Percentiles rank a stretch among this genome's conserved stretches.
phyloP scores from a whole-genome alignment of 2,888 invertebrate genomes.

The Steinernema carpocapsae region DNA sequence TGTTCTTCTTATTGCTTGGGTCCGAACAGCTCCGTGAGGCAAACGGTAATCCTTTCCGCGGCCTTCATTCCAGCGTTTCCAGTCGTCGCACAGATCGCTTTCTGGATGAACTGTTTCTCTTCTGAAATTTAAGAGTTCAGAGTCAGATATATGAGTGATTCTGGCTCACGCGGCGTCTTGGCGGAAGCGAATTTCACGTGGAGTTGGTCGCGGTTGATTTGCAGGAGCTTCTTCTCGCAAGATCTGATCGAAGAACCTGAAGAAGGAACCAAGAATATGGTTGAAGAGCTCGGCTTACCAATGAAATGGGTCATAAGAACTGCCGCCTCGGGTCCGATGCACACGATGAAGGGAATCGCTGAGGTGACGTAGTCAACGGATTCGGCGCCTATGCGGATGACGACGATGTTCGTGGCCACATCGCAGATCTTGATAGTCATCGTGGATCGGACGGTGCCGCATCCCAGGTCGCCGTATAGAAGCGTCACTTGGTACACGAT shows the following conservation, averaged over 20 bases:
- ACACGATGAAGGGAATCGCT: slow-evolving; percentile 40
- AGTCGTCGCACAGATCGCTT: slow-evolving; percentile 25
- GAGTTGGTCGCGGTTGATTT: slow-evolving; percentile 6
- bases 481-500: slow-evolving; percentile 38
- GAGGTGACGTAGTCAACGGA: slow-evolving; percentile 37
- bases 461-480: slow-evolving; percentile 40
- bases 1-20: not conserved
- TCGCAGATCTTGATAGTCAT: slow-evolving; percentile 40
- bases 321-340: slow-evolving; percentile 35
- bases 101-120: slow-evolving; percentile 10
- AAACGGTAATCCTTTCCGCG: not conserved
- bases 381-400: slow-evolving; percentile 37
- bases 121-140: not conserved
- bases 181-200: slow-evolving; percentile 1
- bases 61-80: slow-evolving; percentile 8
- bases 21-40: slow-evolving; percentile 12
- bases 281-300: not conserved
- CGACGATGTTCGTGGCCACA: slow-evolving; percentile 39
- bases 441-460: slow-evolving; percentile 34
- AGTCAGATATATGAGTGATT: not conserved
- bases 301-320: slow-evolving; percentile 33
- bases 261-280: not conserved
- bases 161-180: not conserved
- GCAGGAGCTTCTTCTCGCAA: not conserved
- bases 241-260: slow-evolving; percentile 19